phyloP scores from a whole-genome alignment of 2,113 vertebrate genomes.

The Amazona guildingii region DNA sequence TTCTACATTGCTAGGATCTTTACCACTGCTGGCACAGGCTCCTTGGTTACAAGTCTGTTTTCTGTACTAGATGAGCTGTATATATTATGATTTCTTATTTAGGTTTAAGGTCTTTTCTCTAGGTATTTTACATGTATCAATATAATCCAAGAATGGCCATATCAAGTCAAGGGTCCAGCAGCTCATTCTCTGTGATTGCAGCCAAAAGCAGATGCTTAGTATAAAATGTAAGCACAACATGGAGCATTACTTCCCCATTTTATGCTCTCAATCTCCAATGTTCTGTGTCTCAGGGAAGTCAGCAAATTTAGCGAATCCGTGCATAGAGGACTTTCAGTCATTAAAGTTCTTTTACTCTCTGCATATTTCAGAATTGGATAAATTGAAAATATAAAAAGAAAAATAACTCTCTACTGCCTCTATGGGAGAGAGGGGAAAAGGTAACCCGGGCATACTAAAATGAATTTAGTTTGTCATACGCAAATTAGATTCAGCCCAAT shows the following conservation, averaged over 20 bases:
- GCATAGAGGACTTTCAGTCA: neutral
- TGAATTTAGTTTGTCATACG: neutral
- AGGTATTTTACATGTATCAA: neutral
- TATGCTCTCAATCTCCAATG: neutral
- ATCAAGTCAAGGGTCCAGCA: neutral
- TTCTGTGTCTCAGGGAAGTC: neutral
- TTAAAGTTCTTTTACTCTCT: neutral
- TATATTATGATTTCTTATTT: neutral
- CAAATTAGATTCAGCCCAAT: neutral
- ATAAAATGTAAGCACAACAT: neutral
- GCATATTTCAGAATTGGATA: neutral
- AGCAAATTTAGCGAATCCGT: neutral
- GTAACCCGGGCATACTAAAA: neutral
- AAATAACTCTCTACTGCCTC: neutral
- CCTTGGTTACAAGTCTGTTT: neutral
- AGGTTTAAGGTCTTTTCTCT: neutral
- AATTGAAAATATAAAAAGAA: neutral
- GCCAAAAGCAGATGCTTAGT: neutral
- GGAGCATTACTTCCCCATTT: neutral
- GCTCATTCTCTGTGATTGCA: neutral
- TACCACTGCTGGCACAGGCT: neutral
- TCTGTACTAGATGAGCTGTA: accelerated
- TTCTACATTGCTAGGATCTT: neutral
- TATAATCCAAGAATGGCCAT: neutral
- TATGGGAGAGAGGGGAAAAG: neutral